A percentile compares a stretch with the other conserved stretches of the same genome.
phyloP scores from a whole-genome alignment of 2,797 vertebrate species.

The Monodelphis domestica region DNA sequence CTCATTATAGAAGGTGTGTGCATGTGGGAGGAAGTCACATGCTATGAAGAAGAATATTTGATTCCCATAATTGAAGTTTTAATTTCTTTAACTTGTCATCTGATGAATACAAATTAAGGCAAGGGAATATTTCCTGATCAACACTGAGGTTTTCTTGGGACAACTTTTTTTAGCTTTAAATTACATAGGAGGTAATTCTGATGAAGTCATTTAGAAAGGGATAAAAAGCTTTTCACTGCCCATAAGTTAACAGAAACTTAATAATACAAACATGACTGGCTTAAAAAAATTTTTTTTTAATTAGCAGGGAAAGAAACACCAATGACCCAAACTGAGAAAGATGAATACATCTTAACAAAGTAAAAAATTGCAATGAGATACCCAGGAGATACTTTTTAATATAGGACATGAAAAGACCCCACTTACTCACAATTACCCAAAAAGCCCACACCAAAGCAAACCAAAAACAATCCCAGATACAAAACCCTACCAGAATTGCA shows the following conservation, averaged over 20 bases:
- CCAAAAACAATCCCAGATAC: not conserved
- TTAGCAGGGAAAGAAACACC: constrained; percentile 11
- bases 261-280: not conserved
- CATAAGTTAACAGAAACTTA: no score
- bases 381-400: not conserved
- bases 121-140: not conserved
- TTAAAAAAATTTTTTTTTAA: not conserved
- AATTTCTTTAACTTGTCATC: not conserved
- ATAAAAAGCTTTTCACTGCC: not conserved
- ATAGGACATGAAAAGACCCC: not conserved
- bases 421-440: not conserved
- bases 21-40: not conserved
- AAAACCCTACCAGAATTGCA: not conserved
- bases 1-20: not conserved
- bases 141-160: not conserved
- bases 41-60: not conserved
- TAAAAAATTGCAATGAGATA: accelerated
- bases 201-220: constrained; percentile 29
- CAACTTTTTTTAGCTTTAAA: not conserved
- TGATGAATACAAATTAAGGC: not conserved
- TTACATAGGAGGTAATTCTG: not conserved
- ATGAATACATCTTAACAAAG: not conserved
- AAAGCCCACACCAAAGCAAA: not conserved
- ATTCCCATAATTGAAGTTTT: not conserved
- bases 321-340: not conserved